Evolutionary conservation across 2,888 invertebrate species (phyloP).

Genomic region (Leptodirus hochenwartii): DNA sequence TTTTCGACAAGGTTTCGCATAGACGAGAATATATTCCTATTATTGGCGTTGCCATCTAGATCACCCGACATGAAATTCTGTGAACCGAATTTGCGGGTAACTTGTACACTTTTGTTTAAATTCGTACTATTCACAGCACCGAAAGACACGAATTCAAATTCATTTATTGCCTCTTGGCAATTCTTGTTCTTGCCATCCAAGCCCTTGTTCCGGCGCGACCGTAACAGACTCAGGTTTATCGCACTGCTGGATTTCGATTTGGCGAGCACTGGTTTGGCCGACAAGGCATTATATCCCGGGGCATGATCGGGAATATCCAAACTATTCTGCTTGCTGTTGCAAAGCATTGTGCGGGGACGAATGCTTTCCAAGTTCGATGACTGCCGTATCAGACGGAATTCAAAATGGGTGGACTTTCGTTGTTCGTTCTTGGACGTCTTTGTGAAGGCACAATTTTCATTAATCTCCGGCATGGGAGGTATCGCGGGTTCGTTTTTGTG

Average conservation of each 20-base stretch:
- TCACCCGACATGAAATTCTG: constrained; percentile 10
- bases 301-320: constrained; percentile 13
- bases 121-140: constrained; percentile 16
- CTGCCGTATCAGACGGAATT: constrained; percentile 24
- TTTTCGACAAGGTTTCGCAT: too few species aligned
- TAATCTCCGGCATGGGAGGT: constrained; percentile 20
- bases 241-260: constrained; percentile 28
- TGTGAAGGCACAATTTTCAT: constrained; percentile 17
- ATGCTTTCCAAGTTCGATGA: constrained; percentile 27
- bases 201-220: constrained; percentile 21
- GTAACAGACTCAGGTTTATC: constrained; percentile 25
- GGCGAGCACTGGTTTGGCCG: constrained; percentile 22
- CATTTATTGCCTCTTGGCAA: constrained; percentile 22
- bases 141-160: constrained; percentile 27
- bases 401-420: constrained; percentile 20
- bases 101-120: constrained; percentile 10
- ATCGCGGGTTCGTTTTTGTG: constrained; percentile 15
- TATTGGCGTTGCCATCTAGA: too few species aligned
- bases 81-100: constrained; percentile 17
- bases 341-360: constrained; percentile 14
- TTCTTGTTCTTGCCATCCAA: constrained; percentile 17
- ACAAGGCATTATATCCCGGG: not conserved
- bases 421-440: constrained; percentile 13
- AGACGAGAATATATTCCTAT: too few species aligned
- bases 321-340: constrained; percentile 7